Evolutionary conservation across 2,797 vertebrate genomes (phyloP).

Genomic region (Pipistrellus pygmaeus): DNA sequence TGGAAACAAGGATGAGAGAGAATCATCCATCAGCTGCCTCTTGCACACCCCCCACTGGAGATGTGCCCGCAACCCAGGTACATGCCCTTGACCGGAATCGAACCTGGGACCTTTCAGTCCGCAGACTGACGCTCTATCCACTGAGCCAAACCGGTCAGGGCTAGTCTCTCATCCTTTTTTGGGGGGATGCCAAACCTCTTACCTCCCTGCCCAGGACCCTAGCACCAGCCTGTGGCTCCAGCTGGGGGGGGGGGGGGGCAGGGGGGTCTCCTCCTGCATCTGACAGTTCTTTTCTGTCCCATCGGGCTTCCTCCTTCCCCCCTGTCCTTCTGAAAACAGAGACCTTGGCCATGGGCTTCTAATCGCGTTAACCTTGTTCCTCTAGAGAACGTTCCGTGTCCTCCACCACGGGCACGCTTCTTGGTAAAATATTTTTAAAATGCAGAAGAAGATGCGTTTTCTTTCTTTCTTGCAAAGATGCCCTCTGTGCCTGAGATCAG

Average conservation of each 20-base stretch:
- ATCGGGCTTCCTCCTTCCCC: background rate
- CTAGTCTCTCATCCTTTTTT: background rate
- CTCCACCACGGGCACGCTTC: background rate
- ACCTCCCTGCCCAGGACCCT: background rate
- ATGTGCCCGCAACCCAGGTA: too few relatives aligned
- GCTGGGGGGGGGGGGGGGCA: background rate
- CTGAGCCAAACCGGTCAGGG: too few relatives aligned
- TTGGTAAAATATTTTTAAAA: background rate
- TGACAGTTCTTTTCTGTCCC: background rate
- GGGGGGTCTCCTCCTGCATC: background rate
- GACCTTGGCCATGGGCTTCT: background rate
- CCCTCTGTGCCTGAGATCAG: background rate
- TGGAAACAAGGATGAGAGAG: too few relatives aligned
- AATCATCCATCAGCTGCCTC: too few relatives aligned
- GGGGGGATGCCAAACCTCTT: background rate
- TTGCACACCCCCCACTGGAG: too few relatives aligned
- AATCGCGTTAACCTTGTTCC: background rate
- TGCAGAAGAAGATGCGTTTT: background rate
- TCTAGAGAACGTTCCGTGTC: background rate
- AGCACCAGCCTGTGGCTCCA: background rate
- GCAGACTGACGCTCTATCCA: too few relatives aligned
- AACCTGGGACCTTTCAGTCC: too few relatives aligned
- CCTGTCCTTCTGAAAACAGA: background rate
- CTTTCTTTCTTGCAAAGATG: constrained; percentile 1
- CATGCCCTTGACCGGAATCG: too few relatives aligned